phyloP scores from a whole-genome alignment of 2,113 vertebrate genomes.

The Laticauda laticaudata region DNA sequence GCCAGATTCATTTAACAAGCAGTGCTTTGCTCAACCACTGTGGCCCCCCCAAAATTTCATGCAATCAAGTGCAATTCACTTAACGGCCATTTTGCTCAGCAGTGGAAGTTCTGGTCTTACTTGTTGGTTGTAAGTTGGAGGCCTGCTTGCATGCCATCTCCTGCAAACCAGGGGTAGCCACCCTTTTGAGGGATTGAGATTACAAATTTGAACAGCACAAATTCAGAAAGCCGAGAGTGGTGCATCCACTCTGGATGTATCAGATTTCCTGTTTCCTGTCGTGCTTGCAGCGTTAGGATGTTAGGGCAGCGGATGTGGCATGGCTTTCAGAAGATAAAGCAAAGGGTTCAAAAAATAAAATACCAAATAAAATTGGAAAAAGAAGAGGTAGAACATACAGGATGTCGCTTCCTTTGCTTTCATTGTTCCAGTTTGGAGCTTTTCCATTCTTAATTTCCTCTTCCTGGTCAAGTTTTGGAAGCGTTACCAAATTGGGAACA shows the following conservation, averaged over 20 bases:
- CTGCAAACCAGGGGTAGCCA: rapidly evolving
- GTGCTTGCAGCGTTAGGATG: conserved; percentile 53
- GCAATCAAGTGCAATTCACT: too few species aligned
- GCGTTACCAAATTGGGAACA: background rate
- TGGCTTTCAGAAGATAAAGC: background rate
- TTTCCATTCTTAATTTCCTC: background rate
- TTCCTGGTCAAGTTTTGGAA: background rate
- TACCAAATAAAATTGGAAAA: background rate
- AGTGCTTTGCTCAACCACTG: too few species aligned
- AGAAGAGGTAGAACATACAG: background rate
- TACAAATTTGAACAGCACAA: too few species aligned
- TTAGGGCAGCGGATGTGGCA: conserved; percentile 18
- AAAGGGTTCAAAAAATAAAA: background rate
- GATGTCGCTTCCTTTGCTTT: background rate
- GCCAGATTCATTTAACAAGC: too few species aligned
- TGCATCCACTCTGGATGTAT: conserved; percentile 23
- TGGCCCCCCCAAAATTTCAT: too few species aligned
- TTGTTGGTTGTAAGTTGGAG: too few species aligned
- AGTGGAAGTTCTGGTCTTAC: too few species aligned
- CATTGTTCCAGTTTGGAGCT: background rate
- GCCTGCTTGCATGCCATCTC: background rate
- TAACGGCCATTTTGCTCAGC: too few species aligned
- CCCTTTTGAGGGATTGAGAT: background rate
- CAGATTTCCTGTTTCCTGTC: conserved; percentile 59
- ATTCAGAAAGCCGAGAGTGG: conserved; percentile 20